Evolutionary conservation across 2,888 invertebrate species (phyloP).

Genomic region (Papilio gigon): DNA sequence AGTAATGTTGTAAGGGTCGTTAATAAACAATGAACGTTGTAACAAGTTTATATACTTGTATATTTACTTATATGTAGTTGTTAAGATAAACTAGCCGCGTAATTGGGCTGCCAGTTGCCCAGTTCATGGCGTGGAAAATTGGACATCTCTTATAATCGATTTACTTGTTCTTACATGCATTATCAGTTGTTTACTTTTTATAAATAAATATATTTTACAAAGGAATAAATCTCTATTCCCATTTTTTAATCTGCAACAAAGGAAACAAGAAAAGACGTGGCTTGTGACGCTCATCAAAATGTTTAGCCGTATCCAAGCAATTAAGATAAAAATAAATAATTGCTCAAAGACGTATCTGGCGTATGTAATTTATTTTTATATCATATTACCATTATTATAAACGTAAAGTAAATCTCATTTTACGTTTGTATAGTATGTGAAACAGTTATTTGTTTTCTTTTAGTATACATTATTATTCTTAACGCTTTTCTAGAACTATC

Average conservation of each 20-base stretch:
- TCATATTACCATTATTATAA: too few species aligned
- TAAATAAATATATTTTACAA: neutral
- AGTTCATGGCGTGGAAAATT: conserved; percentile 34
- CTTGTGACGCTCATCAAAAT: neutral
- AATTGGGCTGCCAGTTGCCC: conserved; percentile 11
- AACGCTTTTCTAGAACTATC: too few species aligned
- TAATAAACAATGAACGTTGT: neutral
- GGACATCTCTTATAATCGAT: conserved; percentile 25
- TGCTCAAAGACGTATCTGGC: too few species aligned
- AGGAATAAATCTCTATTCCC: neutral
- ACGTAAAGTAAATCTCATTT: too few species aligned
- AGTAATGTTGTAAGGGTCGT: neutral
- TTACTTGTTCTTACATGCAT: neutral
- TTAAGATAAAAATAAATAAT: too few species aligned
- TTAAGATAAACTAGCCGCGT: conserved; percentile 7
- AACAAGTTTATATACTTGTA: too few species aligned
- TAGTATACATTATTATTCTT: too few species aligned
- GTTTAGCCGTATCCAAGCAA: too few species aligned
- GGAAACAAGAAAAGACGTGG: neutral
- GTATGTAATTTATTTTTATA: too few species aligned
- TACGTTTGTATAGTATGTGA: too few species aligned
- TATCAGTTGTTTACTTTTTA: neutral
- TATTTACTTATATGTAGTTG: too few species aligned
- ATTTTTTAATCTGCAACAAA: neutral
- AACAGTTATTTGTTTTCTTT: too few species aligned